phyloP scores from a whole-genome alignment of 2,797 vertebrate genomes.

The Ara ararauna region DNA sequence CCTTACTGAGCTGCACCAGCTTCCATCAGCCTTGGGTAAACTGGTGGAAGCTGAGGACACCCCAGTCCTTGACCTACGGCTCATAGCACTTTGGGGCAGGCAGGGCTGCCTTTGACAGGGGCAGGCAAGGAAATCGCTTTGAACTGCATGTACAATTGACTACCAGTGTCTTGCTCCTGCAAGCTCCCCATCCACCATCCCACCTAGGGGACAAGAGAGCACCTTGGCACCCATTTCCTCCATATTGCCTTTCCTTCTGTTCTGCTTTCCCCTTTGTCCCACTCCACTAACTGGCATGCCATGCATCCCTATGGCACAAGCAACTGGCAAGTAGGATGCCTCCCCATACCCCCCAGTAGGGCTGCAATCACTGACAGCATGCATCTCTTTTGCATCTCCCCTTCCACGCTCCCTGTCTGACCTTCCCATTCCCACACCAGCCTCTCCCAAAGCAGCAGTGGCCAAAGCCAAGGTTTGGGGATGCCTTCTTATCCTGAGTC shows the following conservation, averaged over 20 bases:
- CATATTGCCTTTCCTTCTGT: background rate
- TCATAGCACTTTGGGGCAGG: background rate
- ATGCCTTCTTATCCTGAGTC: background rate
- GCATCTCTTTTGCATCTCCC: background rate
- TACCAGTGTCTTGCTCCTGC: background rate
- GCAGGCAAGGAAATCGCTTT: background rate
- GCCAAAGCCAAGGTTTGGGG: background rate
- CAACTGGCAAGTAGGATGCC: background rate
- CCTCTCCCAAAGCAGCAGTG: background rate
- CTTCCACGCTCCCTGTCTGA: background rate
- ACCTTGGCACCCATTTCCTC: background rate
- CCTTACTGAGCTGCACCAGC: background rate
- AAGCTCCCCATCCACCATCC: background rate
- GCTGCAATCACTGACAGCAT: rapidly evolving
- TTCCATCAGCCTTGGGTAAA: background rate
- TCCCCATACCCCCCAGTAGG: rapidly evolving
- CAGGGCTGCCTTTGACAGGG: background rate
- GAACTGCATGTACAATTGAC: rapidly evolving
- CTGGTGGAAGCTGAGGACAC: background rate
- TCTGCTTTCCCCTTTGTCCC: background rate
- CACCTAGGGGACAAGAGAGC: background rate
- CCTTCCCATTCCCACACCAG: background rate
- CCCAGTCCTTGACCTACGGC: background rate
- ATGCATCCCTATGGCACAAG: rapidly evolving
- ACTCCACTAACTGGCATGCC: background rate